Base-by-base conservation (phyloP, 2,888 invertebrate species). In the Lasioglossum leucozonium region DNA sequence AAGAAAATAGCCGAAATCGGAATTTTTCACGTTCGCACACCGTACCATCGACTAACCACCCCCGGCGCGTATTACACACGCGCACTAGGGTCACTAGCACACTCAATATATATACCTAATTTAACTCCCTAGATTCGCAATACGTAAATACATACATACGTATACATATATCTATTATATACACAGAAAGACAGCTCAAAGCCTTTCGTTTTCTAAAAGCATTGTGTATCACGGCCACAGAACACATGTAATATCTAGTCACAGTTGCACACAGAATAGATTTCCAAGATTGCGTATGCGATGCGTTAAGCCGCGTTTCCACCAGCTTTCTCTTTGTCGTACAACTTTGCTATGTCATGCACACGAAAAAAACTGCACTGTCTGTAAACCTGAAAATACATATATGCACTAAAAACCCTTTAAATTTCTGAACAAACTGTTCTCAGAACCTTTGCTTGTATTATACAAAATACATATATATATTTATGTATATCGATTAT, bases 61-160 rank as follows among this genome's bases (percentile, higher is more conserved):
- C 92, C 92, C 92, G 91, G 92, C 90, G 91, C 88, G 88, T 86
- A 91, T 91, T 88, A 91, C 92, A 92, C 92, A 92, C 92, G 92
- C 92, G 92, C 92, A 92, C 86, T 85, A 81, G 44, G 80, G 72
- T 79, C 79, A 85, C 86, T 79, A 85, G 73, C 34, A 18, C 67
- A 62, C 73, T 71, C 42, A 72, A 82, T 80, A 79, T 82, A 62
- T 77, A 62, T 77, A 85, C 65, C 34, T 42, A 80, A 77, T 84
- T 84, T 11, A 77, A 84, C 71, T 84, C 84, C 78, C 83, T 84
- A 84, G 83, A 69, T 77, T 69, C 22, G 34, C 55, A 55, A 73
- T 72, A 44, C 62, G 18, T 62, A 30, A n/a, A 62, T 18, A 11
- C 26, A 58, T 26, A 58, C n/a, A n/a, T 30, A 0, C 8, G 0